Base-by-base conservation (phyloP, 1,140 invertebrate genomes). In the Acromyrmex charruanus region DNA sequence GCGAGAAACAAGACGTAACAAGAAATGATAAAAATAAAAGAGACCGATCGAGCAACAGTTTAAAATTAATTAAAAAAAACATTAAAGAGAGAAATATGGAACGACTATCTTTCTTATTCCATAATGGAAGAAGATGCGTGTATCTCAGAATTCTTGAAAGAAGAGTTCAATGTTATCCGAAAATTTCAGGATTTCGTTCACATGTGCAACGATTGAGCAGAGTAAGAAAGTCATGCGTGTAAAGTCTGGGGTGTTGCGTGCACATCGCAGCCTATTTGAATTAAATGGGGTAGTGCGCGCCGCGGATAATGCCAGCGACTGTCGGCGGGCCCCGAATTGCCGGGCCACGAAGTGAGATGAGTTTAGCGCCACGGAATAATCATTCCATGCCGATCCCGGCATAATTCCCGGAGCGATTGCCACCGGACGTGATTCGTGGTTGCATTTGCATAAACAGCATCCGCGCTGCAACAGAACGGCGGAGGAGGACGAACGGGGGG, bases 381-480 rank as follows among this genome's bases (percentile, higher is more conserved):
- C 87, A 89, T 91, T 91, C 87, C 77, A 77, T 80, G 86, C 87
- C 85, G 68, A 91, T 85, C 85, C 58, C 80, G 89, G 90, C 53
- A 91, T 91, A 91, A 91, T 91, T 91, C 87, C 85, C 63, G 80
- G 55, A 77, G 69, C 90, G 87, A 91, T 91, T 91, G 89, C 87
- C 85, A 91, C 87, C 72, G 90, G 80, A 86, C 85, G 90, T 58
- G 90, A 91, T 89, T 89, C 90, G 87, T 82, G 66, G 75, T 28
- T 66, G 75, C 53, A 91, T 91, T 91, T 91, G 87, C 90, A 91
- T 91, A 91, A 91, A 91, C 80, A 91, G 87, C 87, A 91, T 90
- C 87, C 55, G 85, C 75, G 59, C 51, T n/a, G 85, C 51, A 53
- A 53, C 59, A 39, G 74, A 35, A 35, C 71, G 39, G 66, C 44